These are phyloP conservation scores for Zeuzera pyrina DNA, from an alignment of 2,888 invertebrate genomes.

Conservation along the genomic window DNA sequence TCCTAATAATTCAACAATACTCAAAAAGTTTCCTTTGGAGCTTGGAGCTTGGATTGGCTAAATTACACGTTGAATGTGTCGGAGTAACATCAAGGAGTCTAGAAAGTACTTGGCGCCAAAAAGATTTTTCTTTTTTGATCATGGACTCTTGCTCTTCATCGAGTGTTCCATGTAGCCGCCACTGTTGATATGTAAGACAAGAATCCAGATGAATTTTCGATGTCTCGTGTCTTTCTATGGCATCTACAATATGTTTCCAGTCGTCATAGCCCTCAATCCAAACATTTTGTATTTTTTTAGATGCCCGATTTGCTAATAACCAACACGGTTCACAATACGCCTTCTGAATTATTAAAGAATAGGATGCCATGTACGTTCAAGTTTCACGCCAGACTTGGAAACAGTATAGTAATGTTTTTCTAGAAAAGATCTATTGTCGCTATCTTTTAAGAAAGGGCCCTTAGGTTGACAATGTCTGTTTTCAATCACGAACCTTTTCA, in stretches of 20 bases:
- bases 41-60: conserved; percentile 15
- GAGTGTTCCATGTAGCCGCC: conserved; percentile 5
- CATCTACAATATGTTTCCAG: conserved; percentile 13
- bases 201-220: conserved; percentile 14
- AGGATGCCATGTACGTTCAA: conserved; percentile 9
- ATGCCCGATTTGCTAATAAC: conserved; percentile 15
- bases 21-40: conserved; percentile 13
- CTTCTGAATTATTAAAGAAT: conserved; percentile 12
- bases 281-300: conserved; percentile 15
- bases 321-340: conserved; percentile 12
- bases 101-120: conserved; percentile 10
- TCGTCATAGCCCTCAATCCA: conserved; percentile 11
- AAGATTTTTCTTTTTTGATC: background rate
- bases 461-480: conserved; percentile 9
- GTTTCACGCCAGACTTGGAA: conserved; percentile 10
- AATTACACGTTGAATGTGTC: conserved; percentile 14
- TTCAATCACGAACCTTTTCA: conserved; percentile 11
- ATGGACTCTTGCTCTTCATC: conserved; percentile 1
- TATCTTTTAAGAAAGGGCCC: conserved; percentile 9
- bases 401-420: conserved; percentile 7
- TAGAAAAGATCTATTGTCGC: conserved; percentile 9
- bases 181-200: conserved; percentile 11
- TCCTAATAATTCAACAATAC: conserved; percentile 11
- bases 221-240: conserved; percentile 17
- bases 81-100: conserved; percentile 12